phyloP scores from a whole-genome alignment of 2,113 vertebrate genomes.

The Girardinichthys multiradiatus region DNA sequence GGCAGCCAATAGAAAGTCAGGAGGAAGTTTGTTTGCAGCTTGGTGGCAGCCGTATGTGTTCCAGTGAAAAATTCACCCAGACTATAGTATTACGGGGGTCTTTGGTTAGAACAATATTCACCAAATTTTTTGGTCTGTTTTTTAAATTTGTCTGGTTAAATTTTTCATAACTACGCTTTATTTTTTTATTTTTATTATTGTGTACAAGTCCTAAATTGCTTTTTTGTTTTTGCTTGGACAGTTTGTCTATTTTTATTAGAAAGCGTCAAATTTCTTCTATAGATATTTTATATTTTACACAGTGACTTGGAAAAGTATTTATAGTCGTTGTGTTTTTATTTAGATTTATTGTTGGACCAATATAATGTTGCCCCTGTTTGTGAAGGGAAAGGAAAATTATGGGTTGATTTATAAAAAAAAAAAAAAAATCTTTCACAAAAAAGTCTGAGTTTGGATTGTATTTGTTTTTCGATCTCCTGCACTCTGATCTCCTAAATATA shows the following conservation, averaged over 20 bases:
- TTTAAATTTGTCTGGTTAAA: constrained; percentile 44
- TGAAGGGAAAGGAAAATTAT: too few species aligned
- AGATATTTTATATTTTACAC: too few species aligned
- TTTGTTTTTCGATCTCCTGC: too few species aligned
- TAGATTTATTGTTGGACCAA: too few species aligned
- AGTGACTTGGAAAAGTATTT: too few species aligned
- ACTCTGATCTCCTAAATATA: too few species aligned
- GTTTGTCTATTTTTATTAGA: neutral
- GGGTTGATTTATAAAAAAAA: too few species aligned
- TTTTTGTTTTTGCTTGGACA: constrained; percentile 13
- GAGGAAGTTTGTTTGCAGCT: constrained; percentile 62
- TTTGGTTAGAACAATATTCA: neutral
- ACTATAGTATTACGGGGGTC: constrained; percentile 54
- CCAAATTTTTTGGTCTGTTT: constrained; percentile 57
- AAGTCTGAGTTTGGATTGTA: too few species aligned
- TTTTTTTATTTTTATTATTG: constrained; percentile 31
- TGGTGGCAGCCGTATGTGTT: constrained; percentile 47
- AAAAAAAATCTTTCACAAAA: too few species aligned
- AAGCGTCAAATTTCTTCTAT: too few species aligned
- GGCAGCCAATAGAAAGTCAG: constrained; percentile 55
- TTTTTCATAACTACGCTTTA: constrained; percentile 50
- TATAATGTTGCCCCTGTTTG: too few species aligned
- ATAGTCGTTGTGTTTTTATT: too few species aligned
- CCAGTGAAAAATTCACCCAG: constrained; percentile 77
- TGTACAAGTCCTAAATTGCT: constrained; percentile 18